Base-by-base conservation (phyloP, 2,888 invertebrate genomes). In the Brachylomia viminalis region DNA sequence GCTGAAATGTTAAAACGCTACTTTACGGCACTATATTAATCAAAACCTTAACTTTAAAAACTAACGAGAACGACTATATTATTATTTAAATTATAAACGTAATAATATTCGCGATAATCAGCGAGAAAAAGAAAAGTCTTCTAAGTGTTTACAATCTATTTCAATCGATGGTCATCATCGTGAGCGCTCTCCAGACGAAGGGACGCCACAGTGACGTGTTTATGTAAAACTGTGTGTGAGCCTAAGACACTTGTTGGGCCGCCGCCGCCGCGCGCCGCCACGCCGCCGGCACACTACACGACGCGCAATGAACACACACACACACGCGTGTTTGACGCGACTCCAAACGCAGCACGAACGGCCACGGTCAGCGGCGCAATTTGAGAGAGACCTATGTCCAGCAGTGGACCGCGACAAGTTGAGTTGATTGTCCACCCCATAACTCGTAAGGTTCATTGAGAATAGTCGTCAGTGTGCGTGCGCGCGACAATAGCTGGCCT, bases 1-100 rank as follows among this genome's bases (percentile, higher is more conserved):
- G 30, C 42, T 54, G 23, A 42, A 69, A 70, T 54, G 42, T 72
- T 52, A 30, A 52, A 42, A 72, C 27, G 42, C 33, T 66, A 52
- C 20, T 65, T 49, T 27, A 17, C 47, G 10, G 27, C 38, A 23
- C 17, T 27, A 38, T 47, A 66, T 52, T 33, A 47, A 38, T 13
- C 52, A 3, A 33, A 71, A 47, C 33, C 13, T 20, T 33, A 33
- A 45, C 45, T 27, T 27, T 42, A 42, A 7, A 56, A 38, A 68
- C n/a, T 20, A 38, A 27, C 27, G 15, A 42, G 27, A 56, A 42
- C 58, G 8, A 42, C 8, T 15, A 15, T 42, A 27, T 27, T 52
- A n/a, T n/a, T n/a, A n/a, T n/a, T n/a, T 56, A 42, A 59, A 56
- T 52, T 6, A 17, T 33, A n/a, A 1, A n/a, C 23, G 15, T 52